Conservation (phyloP, 2,888 invertebrate genomes). For the Polylopha cassiicola region DNA sequence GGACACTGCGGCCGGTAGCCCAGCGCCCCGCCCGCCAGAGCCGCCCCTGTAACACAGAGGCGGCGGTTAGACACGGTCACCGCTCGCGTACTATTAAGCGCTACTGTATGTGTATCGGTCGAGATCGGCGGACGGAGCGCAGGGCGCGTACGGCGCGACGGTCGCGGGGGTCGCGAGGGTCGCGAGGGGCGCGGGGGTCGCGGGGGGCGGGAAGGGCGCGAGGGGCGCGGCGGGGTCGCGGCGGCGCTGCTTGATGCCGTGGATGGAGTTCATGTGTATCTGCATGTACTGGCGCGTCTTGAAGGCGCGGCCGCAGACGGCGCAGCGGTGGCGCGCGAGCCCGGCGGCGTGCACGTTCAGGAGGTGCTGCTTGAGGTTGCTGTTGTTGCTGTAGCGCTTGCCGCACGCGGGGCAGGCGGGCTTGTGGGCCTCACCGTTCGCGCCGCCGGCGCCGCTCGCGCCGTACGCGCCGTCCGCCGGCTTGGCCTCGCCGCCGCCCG, state of each 20-base stretch:
- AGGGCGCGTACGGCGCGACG: constrained; percentile 37
- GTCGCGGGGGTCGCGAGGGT: constrained; percentile 55
- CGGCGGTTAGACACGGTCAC: constrained; percentile 71
- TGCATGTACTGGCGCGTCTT: constrained; percentile 84
- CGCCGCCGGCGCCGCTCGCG: constrained; percentile 35
- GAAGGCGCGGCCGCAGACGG: constrained; percentile 81
- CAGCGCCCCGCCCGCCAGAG: constrained; percentile 74
- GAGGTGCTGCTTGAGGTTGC: constrained; percentile 83
- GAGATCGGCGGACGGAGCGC: constrained; percentile 37
- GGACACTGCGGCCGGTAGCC: constrained; percentile 81
- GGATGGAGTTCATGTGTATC: constrained; percentile 82
- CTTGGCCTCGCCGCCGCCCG: constrained; percentile 46
- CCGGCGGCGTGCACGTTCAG: constrained; percentile 81
- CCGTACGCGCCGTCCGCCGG: constrained; percentile 39
- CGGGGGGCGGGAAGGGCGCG: constrained; percentile 65
- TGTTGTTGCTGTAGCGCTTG: constrained; percentile 82
- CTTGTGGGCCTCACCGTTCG: constrained; percentile 63
- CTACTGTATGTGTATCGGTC: constrained; percentile 62
- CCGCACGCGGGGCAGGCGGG: constrained; percentile 82
- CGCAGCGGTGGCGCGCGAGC: constrained; percentile 78
- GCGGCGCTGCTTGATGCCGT: constrained; percentile 80
- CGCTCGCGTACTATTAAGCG: constrained; percentile 53
- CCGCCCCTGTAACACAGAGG: constrained; percentile 82
- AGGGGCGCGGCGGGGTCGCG: constrained; percentile 58
- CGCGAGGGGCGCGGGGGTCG: constrained; percentile 51